These are phyloP conservation scores for Heterodera schachtii DNA, from an alignment of 1,140 invertebrate genomes.

Conservation along the genomic window DNA sequence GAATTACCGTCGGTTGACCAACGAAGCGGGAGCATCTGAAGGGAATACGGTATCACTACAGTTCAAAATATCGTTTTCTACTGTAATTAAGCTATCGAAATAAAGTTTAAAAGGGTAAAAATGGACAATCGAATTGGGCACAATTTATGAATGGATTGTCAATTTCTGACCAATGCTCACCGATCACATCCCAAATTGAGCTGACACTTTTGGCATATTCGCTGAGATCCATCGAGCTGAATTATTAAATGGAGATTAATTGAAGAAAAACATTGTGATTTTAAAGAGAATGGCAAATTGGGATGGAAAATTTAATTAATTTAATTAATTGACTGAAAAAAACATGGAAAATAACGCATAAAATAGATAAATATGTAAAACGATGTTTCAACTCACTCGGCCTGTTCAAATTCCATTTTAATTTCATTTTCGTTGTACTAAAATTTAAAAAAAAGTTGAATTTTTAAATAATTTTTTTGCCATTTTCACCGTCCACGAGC, in stretches of 20 bases:
- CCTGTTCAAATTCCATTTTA: conserved; percentile 65
- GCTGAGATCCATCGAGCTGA: conserved; percentile 26
- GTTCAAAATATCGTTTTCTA: not conserved
- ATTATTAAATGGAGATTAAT: conserved; percentile 76
- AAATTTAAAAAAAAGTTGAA: conserved; percentile 76
- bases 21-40: conserved; percentile 83
- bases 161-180: not conserved
- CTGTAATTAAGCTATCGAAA: no score
- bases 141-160: not conserved
- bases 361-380: no score
- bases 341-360: no score
- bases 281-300: no score
- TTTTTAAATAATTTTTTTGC: conserved; percentile 69
- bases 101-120: no score
- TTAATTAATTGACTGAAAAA: no score
- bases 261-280: no score
- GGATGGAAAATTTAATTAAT: no score
- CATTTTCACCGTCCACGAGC: conserved; percentile 93
- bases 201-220: conserved; percentile 80
- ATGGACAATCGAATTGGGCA: no score
- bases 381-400: conserved; percentile 77
- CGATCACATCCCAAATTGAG: conserved; percentile 96
- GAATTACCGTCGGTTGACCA: conserved; percentile 58
- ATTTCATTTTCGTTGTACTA: conserved; percentile 86
- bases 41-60: not conserved